Base-by-base conservation (phyloP, 2,113 vertebrate genomes). In the Electrona antarctica region DNA sequence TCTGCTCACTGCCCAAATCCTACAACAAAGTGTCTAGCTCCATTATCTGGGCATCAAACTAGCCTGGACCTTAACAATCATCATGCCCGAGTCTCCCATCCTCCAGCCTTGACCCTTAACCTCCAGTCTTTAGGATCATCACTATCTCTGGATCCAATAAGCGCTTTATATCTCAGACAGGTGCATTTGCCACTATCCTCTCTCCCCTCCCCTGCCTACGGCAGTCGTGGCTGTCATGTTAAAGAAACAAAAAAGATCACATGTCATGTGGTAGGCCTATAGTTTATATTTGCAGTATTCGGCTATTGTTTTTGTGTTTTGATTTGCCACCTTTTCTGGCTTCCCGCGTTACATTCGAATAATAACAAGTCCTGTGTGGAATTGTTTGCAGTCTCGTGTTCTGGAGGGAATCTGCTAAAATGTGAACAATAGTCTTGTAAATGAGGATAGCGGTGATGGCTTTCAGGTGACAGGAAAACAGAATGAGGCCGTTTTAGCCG, bases 401-500 rank as follows among this genome's bases (percentile, higher is more conserved):
- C 47, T 21, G 9, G 9, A 63, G 28, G 21, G 6, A 77, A 76
- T 46, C 15, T 14, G 15, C 28, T 52, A 21, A 21, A 56, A 78
- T 12, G 11, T 4, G 7, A 71, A 58, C 7, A 54, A 6, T 29
- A 6, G 59, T 58, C 7, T 41, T 57, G 6, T 49, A 46, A 50
- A 7, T 28, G 65, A 68, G 45, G 64, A 65, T 8, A 11, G 4
- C 41, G 50, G 4, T 48, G 50, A 62, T 46, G 14, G 47, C 0
- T 6, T 71, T 77, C 45, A 75, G 79, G 70, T 80, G 79, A 76
- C 80, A 85, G 84, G 73, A 70, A 63, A 41, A 72, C 49, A 41
- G 29, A 14, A 59, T n/a, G 56, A n/a, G 51, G 78, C 2, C 10
- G 72, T 80, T 41, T 79, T 29, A 75, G 60, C 74, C 74, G 48